A percentile compares a stretch with the other conserved stretches of the same genome.
Evolutionary conservation across 2,888 invertebrate genomes (phyloP).

Genomic region (Sminthurinus aureus): DNA sequence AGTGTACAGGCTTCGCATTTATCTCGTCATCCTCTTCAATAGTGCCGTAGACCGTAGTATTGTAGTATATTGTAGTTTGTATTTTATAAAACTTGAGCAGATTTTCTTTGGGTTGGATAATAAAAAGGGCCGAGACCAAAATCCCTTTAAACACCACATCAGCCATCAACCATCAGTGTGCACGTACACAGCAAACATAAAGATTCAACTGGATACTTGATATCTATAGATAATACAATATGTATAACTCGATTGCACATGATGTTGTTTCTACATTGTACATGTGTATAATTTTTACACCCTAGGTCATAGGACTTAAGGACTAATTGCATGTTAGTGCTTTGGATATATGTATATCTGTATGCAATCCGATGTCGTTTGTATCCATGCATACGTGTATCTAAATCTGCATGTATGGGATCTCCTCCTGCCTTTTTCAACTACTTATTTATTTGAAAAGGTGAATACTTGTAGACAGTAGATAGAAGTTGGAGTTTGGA

Average conservation of each 20-base stretch:
- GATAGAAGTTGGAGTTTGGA: too few species aligned
- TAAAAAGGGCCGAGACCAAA: not conserved
- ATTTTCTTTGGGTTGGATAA: not conserved
- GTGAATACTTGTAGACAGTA: conserved; percentile 22
- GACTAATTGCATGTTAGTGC: not conserved
- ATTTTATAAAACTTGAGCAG: not conserved
- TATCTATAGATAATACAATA: not conserved
- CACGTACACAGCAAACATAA: too few species aligned
- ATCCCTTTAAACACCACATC: not conserved
- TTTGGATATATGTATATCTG: not conserved
- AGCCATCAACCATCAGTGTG: too few species aligned
- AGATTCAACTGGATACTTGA: too few species aligned
- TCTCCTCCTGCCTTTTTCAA: not conserved
- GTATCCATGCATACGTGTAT: too few species aligned
- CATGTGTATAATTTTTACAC: too few species aligned
- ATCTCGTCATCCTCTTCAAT: not conserved
- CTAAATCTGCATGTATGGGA: too few species aligned
- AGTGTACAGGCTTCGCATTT: not conserved
- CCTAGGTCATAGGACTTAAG: too few species aligned
- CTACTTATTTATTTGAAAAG: conserved; percentile 35
- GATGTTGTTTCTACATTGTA: too few species aligned
- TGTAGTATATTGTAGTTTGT: too few species aligned
- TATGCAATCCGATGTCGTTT: too few species aligned
- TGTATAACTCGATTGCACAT: not conserved
- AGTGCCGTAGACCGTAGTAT: too few species aligned